Conservation (phyloP, 2,797 vertebrate genomes). For the Hapalemur alaotrensis region DNA sequence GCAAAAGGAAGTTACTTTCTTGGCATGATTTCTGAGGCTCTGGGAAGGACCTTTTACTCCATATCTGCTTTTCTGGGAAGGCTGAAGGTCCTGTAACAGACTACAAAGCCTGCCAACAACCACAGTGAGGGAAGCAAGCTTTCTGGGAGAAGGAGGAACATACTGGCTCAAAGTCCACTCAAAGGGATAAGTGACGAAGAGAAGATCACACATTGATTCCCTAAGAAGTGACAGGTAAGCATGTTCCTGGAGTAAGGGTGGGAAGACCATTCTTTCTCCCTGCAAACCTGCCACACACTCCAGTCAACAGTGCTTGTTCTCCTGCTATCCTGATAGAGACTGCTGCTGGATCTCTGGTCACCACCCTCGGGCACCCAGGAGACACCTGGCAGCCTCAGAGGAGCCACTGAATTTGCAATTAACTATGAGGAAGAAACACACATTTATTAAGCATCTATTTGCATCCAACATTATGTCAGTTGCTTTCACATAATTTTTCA, state of each 20-base stretch:
- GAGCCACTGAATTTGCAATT: neutral
- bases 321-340: neutral
- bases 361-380: neutral
- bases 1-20: neutral
- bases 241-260: accelerated
- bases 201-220: neutral
- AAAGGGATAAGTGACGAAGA: neutral
- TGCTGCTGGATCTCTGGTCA: neutral
- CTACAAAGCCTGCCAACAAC: neutral
- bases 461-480: neutral
- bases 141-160: neutral
- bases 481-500: neutral
- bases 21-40: neutral
- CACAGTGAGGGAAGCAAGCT: neutral
- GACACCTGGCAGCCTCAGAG: neutral
- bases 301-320: neutral
- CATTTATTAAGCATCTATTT: neutral
- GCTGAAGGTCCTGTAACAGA: neutral
- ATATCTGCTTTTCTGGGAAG: neutral
- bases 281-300: neutral
- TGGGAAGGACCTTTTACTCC: neutral
- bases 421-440: neutral
- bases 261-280: neutral
- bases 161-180: neutral
- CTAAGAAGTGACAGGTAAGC: neutral